A percentile compares a stretch with the other conserved stretches of the same genome.
Evolutionary conservation across 2,888 invertebrate genomes (phyloP).

Genomic region (Lithophane semibrunnea): DNA sequence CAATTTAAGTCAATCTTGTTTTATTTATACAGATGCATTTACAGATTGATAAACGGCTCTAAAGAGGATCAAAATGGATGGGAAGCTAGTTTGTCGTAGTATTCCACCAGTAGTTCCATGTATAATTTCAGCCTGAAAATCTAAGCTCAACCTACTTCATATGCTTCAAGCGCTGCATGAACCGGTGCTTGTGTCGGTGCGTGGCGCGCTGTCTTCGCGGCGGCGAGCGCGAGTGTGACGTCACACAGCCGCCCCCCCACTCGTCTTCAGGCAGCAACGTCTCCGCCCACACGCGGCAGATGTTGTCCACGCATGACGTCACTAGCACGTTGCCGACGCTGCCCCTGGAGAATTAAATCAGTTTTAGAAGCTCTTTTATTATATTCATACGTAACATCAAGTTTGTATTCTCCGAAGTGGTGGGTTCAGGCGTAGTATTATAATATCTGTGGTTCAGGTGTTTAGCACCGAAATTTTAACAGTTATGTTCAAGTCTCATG

Average conservation of each 20-base stretch:
- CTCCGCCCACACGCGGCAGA: constrained; percentile 99
- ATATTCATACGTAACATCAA: too few relatives aligned
- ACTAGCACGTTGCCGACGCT: constrained; percentile 99
- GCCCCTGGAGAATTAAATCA: constrained; percentile 90
- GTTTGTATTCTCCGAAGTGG: too few relatives aligned
- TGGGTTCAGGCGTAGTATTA: too few relatives aligned
- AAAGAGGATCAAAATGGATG: background rate
- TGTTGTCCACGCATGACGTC: constrained; percentile 99
- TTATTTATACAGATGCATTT: background rate
- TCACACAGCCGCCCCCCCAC: constrained; percentile 89
- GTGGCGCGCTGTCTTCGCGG: constrained; percentile 93
- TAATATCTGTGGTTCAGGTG: too few relatives aligned
- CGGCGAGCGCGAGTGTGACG: constrained; percentile 92
- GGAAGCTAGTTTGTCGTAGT: background rate
- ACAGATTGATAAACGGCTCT: background rate
- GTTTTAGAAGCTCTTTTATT: too few relatives aligned
- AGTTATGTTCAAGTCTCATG: too few relatives aligned
- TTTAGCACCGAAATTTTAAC: too few relatives aligned
- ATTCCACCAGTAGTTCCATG: background rate
- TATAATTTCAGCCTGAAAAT: background rate
- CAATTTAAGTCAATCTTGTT: background rate
- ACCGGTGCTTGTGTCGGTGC: constrained; percentile 98
- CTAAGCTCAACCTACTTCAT: constrained; percentile 94
- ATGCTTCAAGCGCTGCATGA: constrained; percentile 98
- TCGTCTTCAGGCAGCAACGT: constrained; percentile 99